Evolutionary conservation across 2,113 vertebrate species (phyloP).

Genomic region (Chinchilla lanigera): DNA sequence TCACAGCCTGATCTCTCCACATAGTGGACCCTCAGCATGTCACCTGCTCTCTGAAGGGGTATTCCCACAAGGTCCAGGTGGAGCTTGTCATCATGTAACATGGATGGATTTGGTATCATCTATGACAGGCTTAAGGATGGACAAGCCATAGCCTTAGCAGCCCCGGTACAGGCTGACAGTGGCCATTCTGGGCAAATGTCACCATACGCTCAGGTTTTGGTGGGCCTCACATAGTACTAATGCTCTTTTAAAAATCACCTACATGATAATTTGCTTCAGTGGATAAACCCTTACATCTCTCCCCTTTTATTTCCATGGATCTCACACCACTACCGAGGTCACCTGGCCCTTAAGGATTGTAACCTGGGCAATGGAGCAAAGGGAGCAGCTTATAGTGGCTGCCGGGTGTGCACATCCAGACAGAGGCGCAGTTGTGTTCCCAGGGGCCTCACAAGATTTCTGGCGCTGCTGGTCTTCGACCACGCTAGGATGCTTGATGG

Average conservation of each 20-base stretch:
- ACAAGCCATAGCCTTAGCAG: not conserved
- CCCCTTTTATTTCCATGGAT: not conserved
- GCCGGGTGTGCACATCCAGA: constrained; percentile 78
- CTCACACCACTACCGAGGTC: not conserved
- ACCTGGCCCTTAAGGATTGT: constrained; percentile 58
- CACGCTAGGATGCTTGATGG: constrained; percentile 87
- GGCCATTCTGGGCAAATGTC: not conserved
- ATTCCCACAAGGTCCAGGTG: not conserved
- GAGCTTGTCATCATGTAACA: not conserved
- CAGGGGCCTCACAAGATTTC: constrained; percentile 84
- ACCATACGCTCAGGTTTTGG: not conserved
- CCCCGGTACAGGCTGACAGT: not conserved
- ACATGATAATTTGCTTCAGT: constrained; percentile 69
- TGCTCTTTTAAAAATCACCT: constrained; percentile 72
- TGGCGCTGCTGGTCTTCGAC: constrained; percentile 82
- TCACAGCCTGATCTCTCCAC: not conserved
- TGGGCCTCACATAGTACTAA: not conserved
- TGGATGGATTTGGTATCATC: not conserved
- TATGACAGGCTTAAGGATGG: not conserved
- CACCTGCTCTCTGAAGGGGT: not conserved
- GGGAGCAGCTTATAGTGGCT: constrained; percentile 69
- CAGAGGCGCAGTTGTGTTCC: constrained; percentile 81
- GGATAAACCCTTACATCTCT: constrained; percentile 74
- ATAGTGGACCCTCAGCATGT: not conserved
- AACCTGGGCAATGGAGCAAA: not conserved